Base-by-base conservation (phyloP, 1,140 invertebrate genomes). In the Kradibia gibbosae region DNA sequence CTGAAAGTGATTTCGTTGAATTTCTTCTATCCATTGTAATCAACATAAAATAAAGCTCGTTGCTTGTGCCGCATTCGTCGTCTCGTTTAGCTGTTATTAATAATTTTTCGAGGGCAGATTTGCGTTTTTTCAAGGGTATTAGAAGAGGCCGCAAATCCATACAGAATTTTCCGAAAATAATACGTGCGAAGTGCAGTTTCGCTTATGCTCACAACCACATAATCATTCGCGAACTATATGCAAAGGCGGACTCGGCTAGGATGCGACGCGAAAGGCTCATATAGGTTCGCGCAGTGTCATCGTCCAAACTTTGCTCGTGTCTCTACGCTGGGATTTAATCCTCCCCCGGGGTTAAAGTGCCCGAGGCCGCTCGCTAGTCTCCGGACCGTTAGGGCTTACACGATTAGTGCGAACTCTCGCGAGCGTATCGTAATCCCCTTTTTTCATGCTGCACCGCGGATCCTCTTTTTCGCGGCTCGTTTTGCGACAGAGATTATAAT, bases 291-390 rank as follows among this genome's bases (percentile, higher is more conserved):
- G 67, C 39, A 42, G 78, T 80, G 70, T 80, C 78, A 73, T 80
- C 78, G 78, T 62, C 70, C 70, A 80, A 80, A 80, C 53, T 80
- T 80, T 31, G 74, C 74, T 62, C 53, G 73, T 39, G 48, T 28
- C 70, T 8, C 45, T 15, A 28, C 45, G 31, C 60, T 7, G 71
- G 71, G 71, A 80, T 67, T 74, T 80, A 74, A 80, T 80, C 79
- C 79, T 11, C 36, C 50, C 50, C 28, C n/a, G 70, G 78, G 71
- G 78, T 80, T 80, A 73, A 80, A 80, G 53, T 80, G 71, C 62
- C 78, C 78, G 39, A 45, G 20, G 62, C 76, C 42, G 53, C 71
- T 48, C 50, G n/a, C n/a, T 55, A 8, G 20, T 4, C 74, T 36
- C 55, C 20, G 28, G 45, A 31, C 36, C 15, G 1, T n/a, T n/a